Conservation (phyloP, 2,797 vertebrate species). For the Anguilla megastoma region DNA sequence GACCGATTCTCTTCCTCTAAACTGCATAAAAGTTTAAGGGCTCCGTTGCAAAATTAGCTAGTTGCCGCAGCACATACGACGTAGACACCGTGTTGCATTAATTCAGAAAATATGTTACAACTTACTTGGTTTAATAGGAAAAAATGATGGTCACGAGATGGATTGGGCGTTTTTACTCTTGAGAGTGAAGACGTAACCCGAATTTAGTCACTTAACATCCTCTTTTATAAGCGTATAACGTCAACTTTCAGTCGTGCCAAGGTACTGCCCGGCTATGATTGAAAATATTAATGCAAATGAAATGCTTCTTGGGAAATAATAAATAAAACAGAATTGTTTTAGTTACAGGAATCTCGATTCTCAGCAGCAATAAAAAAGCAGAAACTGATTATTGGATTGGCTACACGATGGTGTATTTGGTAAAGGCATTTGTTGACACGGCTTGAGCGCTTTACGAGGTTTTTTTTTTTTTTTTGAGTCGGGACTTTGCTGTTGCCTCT, state of each 20-base stretch:
- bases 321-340: too few relatives aligned
- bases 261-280: too few relatives aligned
- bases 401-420: not conserved
- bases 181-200: not conserved
- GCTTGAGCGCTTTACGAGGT: not conserved
- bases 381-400: not conserved
- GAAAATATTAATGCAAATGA: too few relatives aligned
- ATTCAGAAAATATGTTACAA: not conserved
- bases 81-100: not conserved
- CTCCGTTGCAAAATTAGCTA: not conserved
- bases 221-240: not conserved
- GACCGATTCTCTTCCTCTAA: not conserved
- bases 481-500: conserved; percentile 62
- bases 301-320: too few relatives aligned
- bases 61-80: not conserved
- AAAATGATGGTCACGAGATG: not conserved
- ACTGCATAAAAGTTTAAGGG: not conserved
- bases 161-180: not conserved
- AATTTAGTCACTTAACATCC: not conserved
- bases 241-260: too few relatives aligned
- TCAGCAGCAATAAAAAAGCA: too few relatives aligned
- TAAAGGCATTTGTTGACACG: not conserved
- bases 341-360: too few relatives aligned
- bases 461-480: not conserved
- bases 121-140: not conserved